Evolutionary conservation across 1,140 invertebrate genomes (phyloP), one percentile per base, ranked within the genome.

Genomic region (Cotesia chilonis): DNA sequence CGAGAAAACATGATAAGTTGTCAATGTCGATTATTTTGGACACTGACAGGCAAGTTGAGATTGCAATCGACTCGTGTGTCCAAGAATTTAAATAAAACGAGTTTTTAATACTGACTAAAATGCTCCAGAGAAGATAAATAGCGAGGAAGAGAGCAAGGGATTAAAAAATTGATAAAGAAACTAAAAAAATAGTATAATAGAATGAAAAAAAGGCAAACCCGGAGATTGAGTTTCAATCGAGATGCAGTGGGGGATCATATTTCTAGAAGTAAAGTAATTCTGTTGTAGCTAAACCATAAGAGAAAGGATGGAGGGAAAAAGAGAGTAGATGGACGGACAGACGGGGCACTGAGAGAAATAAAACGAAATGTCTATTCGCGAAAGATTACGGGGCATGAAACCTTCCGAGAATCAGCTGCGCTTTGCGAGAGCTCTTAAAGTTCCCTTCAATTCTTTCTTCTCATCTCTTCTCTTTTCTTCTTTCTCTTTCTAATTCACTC

Each of bases 341-440:
- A 37, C 9, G 20, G 17, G 5, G 14, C 35, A 61, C 57, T 61
- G 55, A 52, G 41, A 64, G 37, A 35, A 71, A 71, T 71, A 71
- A 71, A 71, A 64, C 69, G 47, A 71, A 71, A 71, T 71, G 54
- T 71, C 69, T 55, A 71, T 71, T 71, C 60, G 69, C 20, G 38
- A 64, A 71, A 71, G 69, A 71, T 71, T 71, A 71, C 69, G 69
- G 69, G 69, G 68, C 69, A 70, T 70, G 68, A 71, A 71, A 61
- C 41, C 69, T 66, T 71, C 69, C 61, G n/a, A 64, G 69, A 71
- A 71, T 61, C 59, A 64, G 47, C 69, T 64, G 69, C 69, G 69
- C 61, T 55, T 71, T 57, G 57, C 60, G 38, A 60, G 63, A 64
- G 61, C 72, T 69, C 72, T 65, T 55, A 74, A 71, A 71, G 35